Base-by-base conservation (phyloP, 2,888 invertebrate species). In the Leucophenga montana region DNA sequence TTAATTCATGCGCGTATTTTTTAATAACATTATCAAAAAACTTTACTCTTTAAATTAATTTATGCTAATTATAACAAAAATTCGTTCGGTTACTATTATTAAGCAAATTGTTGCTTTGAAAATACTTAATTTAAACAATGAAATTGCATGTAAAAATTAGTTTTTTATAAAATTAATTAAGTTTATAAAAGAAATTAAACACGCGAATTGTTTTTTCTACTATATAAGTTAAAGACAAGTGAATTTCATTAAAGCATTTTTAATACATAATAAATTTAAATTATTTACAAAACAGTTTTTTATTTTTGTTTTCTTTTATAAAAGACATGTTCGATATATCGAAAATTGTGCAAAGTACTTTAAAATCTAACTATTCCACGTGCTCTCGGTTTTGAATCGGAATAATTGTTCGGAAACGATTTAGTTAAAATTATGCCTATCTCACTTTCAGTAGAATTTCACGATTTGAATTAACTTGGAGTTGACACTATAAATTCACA, bases 91-190 rank as follows among this genome's bases (percentile, higher is more conserved):
- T 18, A 61, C 16, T 33, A 18, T 61, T 61, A 18, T n/a, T 61
- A 39, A 33, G n/a, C 9, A 61, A 39, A 14, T 8, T 27, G 18
- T 27, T 27, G 2, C 11, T 11, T 39, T 27, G 14, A 61, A 48
- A 13, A 9, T 16, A 46, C 16, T 57, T 31, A 57, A 57, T 2
- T 57, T 27, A 57, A 27, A 18, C 1, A 27, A 27, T 27, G 20
- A 14, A 33, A 68, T 73, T 70, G 75, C 77, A 74, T 82, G 78
- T 80, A 82, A 77, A 80, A 78, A 77, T 68, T 78, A 78, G 71
- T 64, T 73, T 50, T 11, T 8, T 39, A 5, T 39, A 39, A 8
- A 33, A 33, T 33, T 33, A 33, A 33, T 33, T 33, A 33, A 33
- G 3, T 33, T 48, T 11, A n/a, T n/a, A 50, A 3, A 16, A 50